Conservation (phyloP, 2,113 vertebrate genomes). For the Ornithorhynchus anatinus region DNA sequence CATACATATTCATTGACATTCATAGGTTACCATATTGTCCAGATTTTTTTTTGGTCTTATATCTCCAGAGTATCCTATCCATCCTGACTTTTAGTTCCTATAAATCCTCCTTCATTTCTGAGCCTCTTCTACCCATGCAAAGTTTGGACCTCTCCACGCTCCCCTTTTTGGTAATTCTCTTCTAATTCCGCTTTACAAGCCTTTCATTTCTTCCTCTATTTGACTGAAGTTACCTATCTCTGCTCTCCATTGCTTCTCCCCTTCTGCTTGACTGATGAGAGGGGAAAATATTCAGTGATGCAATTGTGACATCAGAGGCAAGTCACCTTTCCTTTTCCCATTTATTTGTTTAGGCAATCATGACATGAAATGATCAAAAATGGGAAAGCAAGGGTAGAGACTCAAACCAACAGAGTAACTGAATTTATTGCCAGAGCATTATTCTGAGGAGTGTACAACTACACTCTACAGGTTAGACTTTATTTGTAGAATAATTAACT, state of each 20-base stretch:
- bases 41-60: no score
- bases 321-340: neutral
- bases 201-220: neutral
- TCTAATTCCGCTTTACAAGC: neutral
- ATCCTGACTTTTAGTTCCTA: no score
- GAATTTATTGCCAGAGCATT: no score
- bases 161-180: neutral
- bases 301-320: neutral
- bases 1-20: no score
- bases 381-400: neutral
- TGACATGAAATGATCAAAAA: neutral
- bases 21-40: no score
- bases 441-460: no score
- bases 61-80: no score
- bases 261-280: neutral
- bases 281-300: constrained; percentile 14
- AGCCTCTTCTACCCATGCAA: neutral
- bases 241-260: neutral
- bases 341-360: constrained; percentile 6
- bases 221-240: neutral
- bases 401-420: no score
- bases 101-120: neutral
- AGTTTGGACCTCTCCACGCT: neutral
- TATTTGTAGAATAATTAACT: no score
- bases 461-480: no score